Percentiles rank a stretch among this genome's conserved stretches.
Conservation (phyloP, 1,140 invertebrate species). For the Panulirus ornatus region DNA sequence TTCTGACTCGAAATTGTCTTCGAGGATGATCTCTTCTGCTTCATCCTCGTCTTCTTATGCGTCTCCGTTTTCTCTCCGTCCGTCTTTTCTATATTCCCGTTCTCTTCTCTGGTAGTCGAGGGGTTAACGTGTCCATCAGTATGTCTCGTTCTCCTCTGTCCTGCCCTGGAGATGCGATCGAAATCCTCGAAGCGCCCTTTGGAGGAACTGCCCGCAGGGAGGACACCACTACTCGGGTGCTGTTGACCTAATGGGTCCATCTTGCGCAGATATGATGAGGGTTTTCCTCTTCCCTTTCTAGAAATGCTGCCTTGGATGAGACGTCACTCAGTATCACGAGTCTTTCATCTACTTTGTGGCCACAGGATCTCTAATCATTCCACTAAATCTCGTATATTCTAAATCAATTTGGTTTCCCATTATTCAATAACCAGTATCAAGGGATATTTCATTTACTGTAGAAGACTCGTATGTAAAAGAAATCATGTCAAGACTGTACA, state of each 20-base stretch:
- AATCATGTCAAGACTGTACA: too few relatives aligned
- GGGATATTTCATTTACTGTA: too few relatives aligned
- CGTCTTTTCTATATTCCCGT: background rate
- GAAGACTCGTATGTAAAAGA: too few relatives aligned
- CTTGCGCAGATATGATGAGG: background rate
- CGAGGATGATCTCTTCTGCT: slow-evolving; percentile 5
- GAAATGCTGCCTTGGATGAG: background rate
- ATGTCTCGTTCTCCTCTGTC: background rate
- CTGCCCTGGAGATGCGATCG: background rate
- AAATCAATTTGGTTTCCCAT: too few relatives aligned
- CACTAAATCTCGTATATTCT: too few relatives aligned
- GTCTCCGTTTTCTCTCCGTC: background rate
- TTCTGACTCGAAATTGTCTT: slow-evolving; percentile 9
- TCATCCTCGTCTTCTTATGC: background rate
- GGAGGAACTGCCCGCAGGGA: background rate
- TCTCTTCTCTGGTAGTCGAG: background rate
- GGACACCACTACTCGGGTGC: background rate
- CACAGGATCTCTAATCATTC: too few relatives aligned
- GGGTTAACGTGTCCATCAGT: background rate
- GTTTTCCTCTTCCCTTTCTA: too few relatives aligned
- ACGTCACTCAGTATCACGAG: too few relatives aligned
- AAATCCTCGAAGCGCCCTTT: slow-evolving; percentile 19
- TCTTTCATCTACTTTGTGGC: too few relatives aligned
- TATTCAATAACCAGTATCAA: too few relatives aligned
- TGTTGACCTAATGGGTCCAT: background rate